Base-by-base conservation (phyloP, 2,888 invertebrate species). In the Apocheima hispidaria region DNA sequence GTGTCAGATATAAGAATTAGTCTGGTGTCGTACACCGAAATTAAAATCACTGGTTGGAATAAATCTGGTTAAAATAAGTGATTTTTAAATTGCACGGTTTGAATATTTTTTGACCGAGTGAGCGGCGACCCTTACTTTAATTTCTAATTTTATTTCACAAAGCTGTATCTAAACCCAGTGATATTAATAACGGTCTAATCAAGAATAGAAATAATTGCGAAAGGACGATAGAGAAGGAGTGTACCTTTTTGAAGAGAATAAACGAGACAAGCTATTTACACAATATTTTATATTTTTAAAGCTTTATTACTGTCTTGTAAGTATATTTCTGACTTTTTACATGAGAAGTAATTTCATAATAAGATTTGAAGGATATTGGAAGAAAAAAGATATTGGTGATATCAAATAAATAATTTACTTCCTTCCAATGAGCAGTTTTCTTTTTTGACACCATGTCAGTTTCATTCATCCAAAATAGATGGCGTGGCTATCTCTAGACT, bases 1-100 rank as follows among this genome's bases (percentile, higher is more conserved):
- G n/a, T 28, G 12, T 60, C 4, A 41, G 10, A 43, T 50, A 40
- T 12, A 9, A 28, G 26, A 5, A 28, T 4, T 9, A 12, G 2
- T 46, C 7, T 46, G n/a, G n/a, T n/a, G n/a, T n/a, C n/a, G 12
- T 33, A 36, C n/a, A 55, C 43, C 40, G 40, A 41, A 16, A 36
- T 36, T 21, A 41, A 41, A 12, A 21, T 12, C 21, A 41, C 41
- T 41, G 21, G 41, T 20, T n/a, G 18, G 1, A 10, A n/a, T 9
- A 10, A 30, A 9, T 30, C 2, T 10, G 9, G 9, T 30, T n/a
- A n/a, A n/a, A n/a, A n/a, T n/a, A n/a, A n/a, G n/a, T n/a, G n/a
- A n/a, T n/a, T n/a, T n/a, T n/a, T n/a, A n/a, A n/a, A n/a, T n/a
- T n/a, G n/a, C n/a, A n/a, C n/a, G n/a, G n/a, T n/a, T n/a, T n/a